phyloP scores from a whole-genome alignment of 2,888 invertebrate genomes.

The Tholera decimalis region DNA sequence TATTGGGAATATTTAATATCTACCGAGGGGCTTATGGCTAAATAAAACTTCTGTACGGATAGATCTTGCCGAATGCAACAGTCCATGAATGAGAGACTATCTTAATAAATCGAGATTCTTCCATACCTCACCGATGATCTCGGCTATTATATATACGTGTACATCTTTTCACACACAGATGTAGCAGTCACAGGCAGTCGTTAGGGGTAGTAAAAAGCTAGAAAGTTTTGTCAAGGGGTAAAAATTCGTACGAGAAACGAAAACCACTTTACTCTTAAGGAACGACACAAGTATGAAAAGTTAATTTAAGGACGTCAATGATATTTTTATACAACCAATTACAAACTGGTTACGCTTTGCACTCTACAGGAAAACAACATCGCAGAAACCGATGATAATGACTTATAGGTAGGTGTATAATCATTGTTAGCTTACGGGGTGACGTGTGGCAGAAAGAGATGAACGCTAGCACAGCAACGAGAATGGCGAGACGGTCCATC shows the following conservation, averaged over 20 bases:
- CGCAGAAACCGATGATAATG: not conserved
- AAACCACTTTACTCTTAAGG: not conserved
- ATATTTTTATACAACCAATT: not conserved
- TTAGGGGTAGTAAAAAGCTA: no score
- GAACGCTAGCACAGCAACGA: constrained; percentile 10
- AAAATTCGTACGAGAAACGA: not conserved
- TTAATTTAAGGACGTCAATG: not conserved
- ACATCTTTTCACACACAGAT: no score
- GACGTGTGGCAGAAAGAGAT: constrained; percentile 12
- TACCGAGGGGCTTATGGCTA: no score
- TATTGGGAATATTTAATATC: not conserved
- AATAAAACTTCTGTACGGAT: no score
- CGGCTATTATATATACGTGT: no score
- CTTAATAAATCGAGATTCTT: no score
- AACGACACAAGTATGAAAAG: not conserved
- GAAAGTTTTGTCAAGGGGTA: no score
- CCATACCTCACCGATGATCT: no score
- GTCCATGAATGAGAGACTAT: no score
- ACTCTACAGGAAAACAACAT: constrained; percentile 8
- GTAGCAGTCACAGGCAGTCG: no score
- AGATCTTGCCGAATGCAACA: no score
- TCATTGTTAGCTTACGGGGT: constrained; percentile 17
- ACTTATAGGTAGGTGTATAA: not conserved
- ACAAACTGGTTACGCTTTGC: not conserved
- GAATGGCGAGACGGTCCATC: constrained; percentile 4